These are phyloP conservation scores for Ornithoptera alexandrae DNA, from an alignment of 2,888 invertebrate species.

Conservation along the genomic window DNA sequence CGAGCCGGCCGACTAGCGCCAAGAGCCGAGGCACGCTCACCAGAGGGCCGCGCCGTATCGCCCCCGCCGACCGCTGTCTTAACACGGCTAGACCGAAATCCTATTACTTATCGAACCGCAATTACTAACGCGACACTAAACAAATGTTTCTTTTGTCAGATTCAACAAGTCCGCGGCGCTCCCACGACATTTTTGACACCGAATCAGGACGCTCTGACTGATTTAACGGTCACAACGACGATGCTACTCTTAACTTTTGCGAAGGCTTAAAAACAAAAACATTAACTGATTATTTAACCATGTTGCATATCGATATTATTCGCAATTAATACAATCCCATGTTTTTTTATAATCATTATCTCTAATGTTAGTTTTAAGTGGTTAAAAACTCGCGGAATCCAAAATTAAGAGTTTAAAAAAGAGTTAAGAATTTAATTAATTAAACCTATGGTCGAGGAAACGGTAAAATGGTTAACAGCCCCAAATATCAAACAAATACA, in stretches of 20 bases:
- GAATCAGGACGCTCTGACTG: slow-evolving; percentile 43
- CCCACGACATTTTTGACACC: slow-evolving; percentile 60
- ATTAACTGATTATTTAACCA: too few relatives aligned
- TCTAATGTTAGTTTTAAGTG: not conserved
- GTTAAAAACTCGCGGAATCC: too few relatives aligned
- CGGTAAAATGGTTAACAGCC: too few relatives aligned
- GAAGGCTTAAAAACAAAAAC: not conserved
- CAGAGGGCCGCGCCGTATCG: slow-evolving; percentile 19
- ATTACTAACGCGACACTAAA: slow-evolving; percentile 55
- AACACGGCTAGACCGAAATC: slow-evolving; percentile 48
- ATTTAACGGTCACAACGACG: slow-evolving; percentile 34
- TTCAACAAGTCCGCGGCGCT: slow-evolving; percentile 50
- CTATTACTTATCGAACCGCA: slow-evolving; percentile 68
- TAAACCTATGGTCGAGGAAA: too few relatives aligned
- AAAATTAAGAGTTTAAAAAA: too few relatives aligned
- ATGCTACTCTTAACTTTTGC: slow-evolving; percentile 9
- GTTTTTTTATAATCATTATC: not conserved
- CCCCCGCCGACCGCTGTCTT: slow-evolving; percentile 29
- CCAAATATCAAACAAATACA: too few relatives aligned
- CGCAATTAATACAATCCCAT: too few relatives aligned
- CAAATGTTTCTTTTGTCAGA: slow-evolving; percentile 49
- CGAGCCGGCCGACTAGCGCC: slow-evolving; percentile 56
- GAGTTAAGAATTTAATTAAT: too few relatives aligned
- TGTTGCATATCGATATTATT: not conserved
- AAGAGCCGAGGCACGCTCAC: slow-evolving; percentile 38